These are phyloP conservation scores for Natrix natrix DNA, from an alignment of 2,797 vertebrate species.

Conservation along the genomic window DNA sequence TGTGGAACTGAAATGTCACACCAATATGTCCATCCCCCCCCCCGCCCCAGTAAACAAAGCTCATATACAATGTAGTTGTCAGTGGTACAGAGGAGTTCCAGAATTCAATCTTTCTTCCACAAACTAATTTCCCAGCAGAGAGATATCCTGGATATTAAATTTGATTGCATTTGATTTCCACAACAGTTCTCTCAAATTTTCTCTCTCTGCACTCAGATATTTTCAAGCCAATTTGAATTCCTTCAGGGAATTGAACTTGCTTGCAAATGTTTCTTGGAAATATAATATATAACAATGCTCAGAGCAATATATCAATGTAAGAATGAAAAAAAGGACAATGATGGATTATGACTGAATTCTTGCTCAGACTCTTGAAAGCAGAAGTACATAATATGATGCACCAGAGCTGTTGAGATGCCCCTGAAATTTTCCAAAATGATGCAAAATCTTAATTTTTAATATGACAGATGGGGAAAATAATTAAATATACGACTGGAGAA, in stretches of 20 bases:
- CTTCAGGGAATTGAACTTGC: slow-evolving; percentile 6
- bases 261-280: slow-evolving; percentile 5
- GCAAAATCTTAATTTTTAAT: background rate
- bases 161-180: slow-evolving; percentile 23
- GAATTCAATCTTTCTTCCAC: background rate
- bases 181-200: background rate
- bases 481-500: background rate
- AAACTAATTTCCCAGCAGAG: slow-evolving; percentile 13
- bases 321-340: background rate
- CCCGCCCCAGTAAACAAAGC: background rate
- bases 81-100: background rate
- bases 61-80: background rate
- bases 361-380: background rate
- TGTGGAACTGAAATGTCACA: background rate
- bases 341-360: background rate
- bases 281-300: background rate
- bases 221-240: slow-evolving; percentile 13
- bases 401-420: background rate
- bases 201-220: background rate
- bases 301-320: background rate
- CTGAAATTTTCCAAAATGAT: background rate
- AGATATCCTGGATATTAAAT: background rate
- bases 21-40: background rate
- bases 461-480: background rate
- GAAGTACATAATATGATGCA: background rate